Base-by-base conservation (phyloP, 2,888 invertebrate species). In the Andrena haemorrhoa region DNA sequence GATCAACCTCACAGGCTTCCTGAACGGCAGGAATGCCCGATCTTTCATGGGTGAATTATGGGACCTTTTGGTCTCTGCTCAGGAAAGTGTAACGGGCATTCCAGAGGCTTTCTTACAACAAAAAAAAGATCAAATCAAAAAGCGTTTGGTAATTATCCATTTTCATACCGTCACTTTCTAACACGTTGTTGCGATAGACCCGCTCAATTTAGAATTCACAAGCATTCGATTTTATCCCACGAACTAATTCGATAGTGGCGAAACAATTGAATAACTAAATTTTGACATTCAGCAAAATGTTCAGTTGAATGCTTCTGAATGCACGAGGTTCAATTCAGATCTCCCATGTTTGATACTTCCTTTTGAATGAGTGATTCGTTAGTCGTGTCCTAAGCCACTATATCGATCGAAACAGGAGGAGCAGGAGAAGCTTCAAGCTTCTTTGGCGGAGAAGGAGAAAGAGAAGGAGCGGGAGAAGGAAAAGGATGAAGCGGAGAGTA, bases 1-100 rank as follows among this genome's bases (percentile, higher is more conserved):
- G 96, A 99, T 99, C 93, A 99, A 99, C 95, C 95, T 99, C 94
- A 99, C 99, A 63, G 99, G 99, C 64, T 99, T 99, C 94, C 95
- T 99, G 83, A 99, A 99, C 93, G 99, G 99, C 12, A 98, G 98
- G 94, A 98, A 99, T 94, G 99, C 99, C 23, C 96, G 99, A 56
- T 97, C 98, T 89, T 99, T 99, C 94, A 98, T 99, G 98, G 97
- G 97, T 3, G 99, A 99, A 94, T 95, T 99, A 72, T 99, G 99
- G 99, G 97, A 98, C 85, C 94, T 99, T 88, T 95, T 99, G 87
- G 95, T 98, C 82, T 99, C 98, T 73, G 99, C 99, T 1, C 99
- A 99, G 94, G 98, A 98, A 69, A 98, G 98, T 88, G 97, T 98
- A 61, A 97, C 97, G 86, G 99, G 99, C 16, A 99, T 99, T 91